Conservation (phyloP, 2,888 invertebrate species). For the Latheticus oryzae region DNA sequence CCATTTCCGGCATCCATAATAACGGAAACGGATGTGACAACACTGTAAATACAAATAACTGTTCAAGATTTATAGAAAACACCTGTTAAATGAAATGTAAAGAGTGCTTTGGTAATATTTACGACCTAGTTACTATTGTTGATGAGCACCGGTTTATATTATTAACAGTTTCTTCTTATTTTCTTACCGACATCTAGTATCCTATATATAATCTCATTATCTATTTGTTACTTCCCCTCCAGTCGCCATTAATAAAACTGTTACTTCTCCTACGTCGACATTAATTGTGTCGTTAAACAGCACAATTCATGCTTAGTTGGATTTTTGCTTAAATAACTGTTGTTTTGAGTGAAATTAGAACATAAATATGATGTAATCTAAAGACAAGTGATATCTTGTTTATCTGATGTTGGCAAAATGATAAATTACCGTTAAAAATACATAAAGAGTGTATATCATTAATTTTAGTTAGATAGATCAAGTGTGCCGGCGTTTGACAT, state of each 20-base stretch:
- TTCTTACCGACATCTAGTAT: background rate
- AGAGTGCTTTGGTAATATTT: constrained; percentile 15
- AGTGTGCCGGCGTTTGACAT: constrained; percentile 7
- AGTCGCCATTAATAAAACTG: constrained; percentile 12
- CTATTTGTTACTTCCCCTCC: constrained; percentile 5
- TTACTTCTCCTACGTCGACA: no score
- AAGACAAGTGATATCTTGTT: constrained; percentile 3
- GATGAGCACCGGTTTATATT: constrained; percentile 26
- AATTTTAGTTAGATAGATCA: constrained; percentile 8
- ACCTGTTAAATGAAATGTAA: constrained; percentile 26
- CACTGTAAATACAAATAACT: constrained; percentile 65
- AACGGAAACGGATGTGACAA: constrained; percentile 75
- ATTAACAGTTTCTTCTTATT: background rate
- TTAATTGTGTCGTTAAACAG: no score
- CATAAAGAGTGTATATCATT: constrained; percentile 8
- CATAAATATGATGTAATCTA: no score
- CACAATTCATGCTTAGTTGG: no score
- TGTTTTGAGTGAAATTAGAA: no score
- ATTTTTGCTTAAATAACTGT: no score
- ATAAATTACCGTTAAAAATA: constrained; percentile 18
- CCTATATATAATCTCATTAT: no score
- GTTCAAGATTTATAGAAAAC: constrained; percentile 19
- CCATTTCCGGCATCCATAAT: constrained; percentile 70
- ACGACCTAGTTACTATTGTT: constrained; percentile 19
- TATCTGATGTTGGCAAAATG: constrained; percentile 1